A percentile compares a stretch with the other conserved stretches of the same genome.
Conservation (phyloP, 2,113 vertebrate genomes). For the Passer montanus region DNA sequence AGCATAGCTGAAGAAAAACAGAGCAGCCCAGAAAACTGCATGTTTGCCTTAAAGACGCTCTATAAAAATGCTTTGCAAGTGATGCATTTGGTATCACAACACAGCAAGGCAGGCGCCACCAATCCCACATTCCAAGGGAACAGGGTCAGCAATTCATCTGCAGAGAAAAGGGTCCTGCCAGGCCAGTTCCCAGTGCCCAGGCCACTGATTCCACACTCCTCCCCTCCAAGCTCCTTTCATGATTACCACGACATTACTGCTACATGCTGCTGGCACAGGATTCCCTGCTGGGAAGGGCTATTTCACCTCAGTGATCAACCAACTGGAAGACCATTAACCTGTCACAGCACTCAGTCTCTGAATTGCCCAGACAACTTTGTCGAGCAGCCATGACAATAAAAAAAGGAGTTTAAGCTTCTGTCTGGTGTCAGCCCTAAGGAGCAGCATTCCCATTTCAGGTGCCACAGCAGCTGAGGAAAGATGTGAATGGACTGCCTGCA, state of each 20-base stretch:
- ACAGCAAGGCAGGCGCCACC: background rate
- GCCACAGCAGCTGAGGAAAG: background rate
- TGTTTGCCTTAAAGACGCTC: background rate
- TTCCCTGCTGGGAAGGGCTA: background rate
- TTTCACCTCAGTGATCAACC: background rate
- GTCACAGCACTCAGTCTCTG: background rate
- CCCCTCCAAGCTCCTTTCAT: background rate
- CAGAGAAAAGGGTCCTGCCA: background rate
- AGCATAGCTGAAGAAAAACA: background rate
- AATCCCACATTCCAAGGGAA: background rate
- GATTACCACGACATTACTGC: background rate
- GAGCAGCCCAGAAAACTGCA: background rate
- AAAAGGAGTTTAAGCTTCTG: background rate
- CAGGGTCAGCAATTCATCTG: background rate
- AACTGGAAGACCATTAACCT: constrained; percentile 10
- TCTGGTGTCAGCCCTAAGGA: background rate
- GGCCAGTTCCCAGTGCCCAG: background rate
- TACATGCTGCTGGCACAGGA: background rate
- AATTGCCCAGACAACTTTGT: background rate
- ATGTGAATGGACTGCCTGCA: background rate
- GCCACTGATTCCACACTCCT: background rate
- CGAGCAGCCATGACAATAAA: background rate
- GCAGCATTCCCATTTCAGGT: background rate
- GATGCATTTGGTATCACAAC: background rate
- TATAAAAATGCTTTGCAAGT: background rate